Evolutionary conservation across 2,888 invertebrate species (phyloP).

Genomic region (Rhagium mordax): DNA sequence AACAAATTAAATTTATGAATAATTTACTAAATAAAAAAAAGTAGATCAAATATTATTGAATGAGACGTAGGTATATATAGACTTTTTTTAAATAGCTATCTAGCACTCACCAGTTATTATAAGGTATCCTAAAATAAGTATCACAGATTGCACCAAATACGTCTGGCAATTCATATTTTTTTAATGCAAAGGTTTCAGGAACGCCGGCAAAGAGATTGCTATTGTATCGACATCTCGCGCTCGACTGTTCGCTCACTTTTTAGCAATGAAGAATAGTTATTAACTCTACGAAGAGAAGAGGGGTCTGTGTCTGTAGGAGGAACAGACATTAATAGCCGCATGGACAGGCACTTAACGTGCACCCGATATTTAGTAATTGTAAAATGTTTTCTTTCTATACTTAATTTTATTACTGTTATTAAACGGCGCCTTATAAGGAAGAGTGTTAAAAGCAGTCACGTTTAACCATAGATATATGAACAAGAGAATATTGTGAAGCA

Average conservation of each 20-base stretch:
- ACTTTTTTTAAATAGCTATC: too few species aligned
- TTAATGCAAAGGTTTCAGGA: not conserved
- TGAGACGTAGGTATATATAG: too few species aligned
- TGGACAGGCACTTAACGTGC: not conserved
- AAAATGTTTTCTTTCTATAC: not conserved
- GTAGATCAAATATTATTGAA: too few species aligned
- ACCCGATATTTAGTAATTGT: not conserved
- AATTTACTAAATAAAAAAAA: too few species aligned
- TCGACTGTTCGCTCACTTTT: constrained; percentile 49
- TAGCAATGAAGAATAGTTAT: constrained; percentile 21
- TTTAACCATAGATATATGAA: too few species aligned
- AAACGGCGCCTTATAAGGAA: too few species aligned
- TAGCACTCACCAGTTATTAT: constrained; percentile 63
- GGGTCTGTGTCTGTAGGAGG: constrained; percentile 5
- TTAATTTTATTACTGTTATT: too few species aligned
- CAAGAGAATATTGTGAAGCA: too few species aligned
- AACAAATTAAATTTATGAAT: too few species aligned
- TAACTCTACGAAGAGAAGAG: constrained; percentile 13
- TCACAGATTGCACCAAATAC: constrained; percentile 62
- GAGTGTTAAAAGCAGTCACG: too few species aligned
- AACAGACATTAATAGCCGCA: not conserved
- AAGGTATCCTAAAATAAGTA: constrained; percentile 65
- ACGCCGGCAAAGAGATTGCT: constrained; percentile 40
- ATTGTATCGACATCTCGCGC: constrained; percentile 60
- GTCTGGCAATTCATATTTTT: constrained; percentile 52